These are phyloP conservation scores for Luehdorfia chinensis DNA, from an alignment of 1,140 invertebrate genomes.

Conservation along the genomic window DNA sequence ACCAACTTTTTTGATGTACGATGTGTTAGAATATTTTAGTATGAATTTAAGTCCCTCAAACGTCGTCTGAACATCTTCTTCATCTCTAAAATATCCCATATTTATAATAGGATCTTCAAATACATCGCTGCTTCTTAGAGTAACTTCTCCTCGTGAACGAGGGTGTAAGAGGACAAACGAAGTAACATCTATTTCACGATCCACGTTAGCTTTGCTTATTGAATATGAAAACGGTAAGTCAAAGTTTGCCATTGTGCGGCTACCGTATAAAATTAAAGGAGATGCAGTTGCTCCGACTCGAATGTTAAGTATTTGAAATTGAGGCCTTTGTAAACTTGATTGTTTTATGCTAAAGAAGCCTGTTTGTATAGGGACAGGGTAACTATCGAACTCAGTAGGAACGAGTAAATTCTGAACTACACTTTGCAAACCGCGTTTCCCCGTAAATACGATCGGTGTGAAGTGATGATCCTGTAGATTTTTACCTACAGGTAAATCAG, in stretches of 20 bases:
- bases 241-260: slow-evolving; percentile 82
- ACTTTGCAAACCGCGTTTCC: slow-evolving; percentile 38
- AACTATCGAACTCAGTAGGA: slow-evolving; percentile 37
- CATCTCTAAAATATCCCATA: slow-evolving; percentile 78
- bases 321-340: slow-evolving; percentile 27
- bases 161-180: slow-evolving; percentile 75
- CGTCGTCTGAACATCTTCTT: slow-evolving; percentile 63
- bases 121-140: slow-evolving; percentile 77
- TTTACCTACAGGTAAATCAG: slow-evolving; percentile 83
- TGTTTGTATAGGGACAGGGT: slow-evolving; percentile 45
- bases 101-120: slow-evolving; percentile 80
- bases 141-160: slow-evolving; percentile 78
- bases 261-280: slow-evolving; percentile 82
- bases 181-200: slow-evolving; percentile 58
- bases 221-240: slow-evolving; percentile 81
- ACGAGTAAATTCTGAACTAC: slow-evolving; percentile 40
- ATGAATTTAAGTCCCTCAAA: slow-evolving; percentile 63
- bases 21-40: slow-evolving; percentile 41
- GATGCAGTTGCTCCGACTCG: slow-evolving; percentile 58
- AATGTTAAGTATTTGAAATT: slow-evolving; percentile 57
- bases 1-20: slow-evolving; percentile 46
- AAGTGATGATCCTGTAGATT: slow-evolving; percentile 82
- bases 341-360: slow-evolving; percentile 44
- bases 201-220: slow-evolving; percentile 81
- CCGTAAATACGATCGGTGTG: slow-evolving; percentile 40